Base-by-base conservation (phyloP, 2,797 vertebrate genomes). In the Chelonia mydas region DNA sequence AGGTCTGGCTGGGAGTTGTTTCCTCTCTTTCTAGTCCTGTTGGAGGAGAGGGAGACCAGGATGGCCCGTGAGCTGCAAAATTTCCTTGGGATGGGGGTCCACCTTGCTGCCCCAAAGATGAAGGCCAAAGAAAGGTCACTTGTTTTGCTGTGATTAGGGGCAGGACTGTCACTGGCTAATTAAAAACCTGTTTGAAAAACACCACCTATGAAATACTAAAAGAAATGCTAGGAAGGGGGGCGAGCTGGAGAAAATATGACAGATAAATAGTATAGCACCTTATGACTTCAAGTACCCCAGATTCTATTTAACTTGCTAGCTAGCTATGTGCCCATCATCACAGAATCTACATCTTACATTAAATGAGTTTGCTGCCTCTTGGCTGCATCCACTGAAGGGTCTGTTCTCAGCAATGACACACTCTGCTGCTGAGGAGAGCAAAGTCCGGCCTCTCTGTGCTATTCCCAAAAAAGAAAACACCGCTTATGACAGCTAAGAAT, bases 391-490 rank as follows among this genome's bases (percentile, higher is more conserved):
- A 28, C 13, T 59, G 57, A 54, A 54, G 54, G 54, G 94, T 88
- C 85, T 90, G 0, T 0, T 53, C 27, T 84, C 57, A 28, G 82
- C 84, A 91, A 95, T 1, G 6, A 86, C 82, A 84, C 6, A 81
- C 68, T 90, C 78, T 74, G 27, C 7, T 80, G 50, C 90, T 81
- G 94, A 95, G 54, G 96, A 86, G 95, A 92, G 85, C 94, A 79
- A 78, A 92, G 85, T 91, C 91, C 95, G 94, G 81, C 94, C 93
- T 96, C 91, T 93, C 95, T 89, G 87, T 88, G 89, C 93, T 87
- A 85, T 95, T 97, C 97, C 93, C 90, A 92, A 45, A 72, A 95
- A 93, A 94, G 91, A 94, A 93, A 90, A 65, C 53, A 45, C 84
- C 89, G 84, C 45, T 85, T 93, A 90, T 91, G 83, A 79, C 90